These are phyloP conservation scores for Pollenia amentaria DNA, from an alignment of 2,888 invertebrate species.

Conservation along the genomic window DNA sequence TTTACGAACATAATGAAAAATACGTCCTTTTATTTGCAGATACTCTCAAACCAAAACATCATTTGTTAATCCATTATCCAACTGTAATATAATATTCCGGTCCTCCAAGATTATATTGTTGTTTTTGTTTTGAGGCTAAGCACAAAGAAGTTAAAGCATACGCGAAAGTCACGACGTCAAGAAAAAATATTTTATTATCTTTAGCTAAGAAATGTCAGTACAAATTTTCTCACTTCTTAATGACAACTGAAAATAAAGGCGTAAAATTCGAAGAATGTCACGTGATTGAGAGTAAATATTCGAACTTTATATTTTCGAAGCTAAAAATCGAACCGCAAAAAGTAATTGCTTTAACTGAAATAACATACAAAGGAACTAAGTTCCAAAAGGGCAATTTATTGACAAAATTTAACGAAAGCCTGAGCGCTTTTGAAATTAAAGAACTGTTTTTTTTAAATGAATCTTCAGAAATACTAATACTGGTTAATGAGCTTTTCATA, in stretches of 20 bases:
- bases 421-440: conserved; percentile 4
- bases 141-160: no score
- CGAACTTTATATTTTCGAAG: not conserved
- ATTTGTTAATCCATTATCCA: conserved; percentile 76
- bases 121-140: conserved; percentile 75
- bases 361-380: not conserved
- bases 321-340: not conserved
- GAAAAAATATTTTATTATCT: no score
- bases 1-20: conserved; percentile 39
- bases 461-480: conserved; percentile 8
- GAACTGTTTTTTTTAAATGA: conserved; percentile 13
- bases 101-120: conserved; percentile 74
- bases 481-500: not conserved
- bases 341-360: not conserved
- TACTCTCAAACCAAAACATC: conserved; percentile 76
- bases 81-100: conserved; percentile 74
- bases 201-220: conserved; percentile 76
- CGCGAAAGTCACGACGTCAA: no score
- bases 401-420: not conserved
- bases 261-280: not conserved
- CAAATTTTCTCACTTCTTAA: conserved; percentile 66
- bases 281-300: not conserved
- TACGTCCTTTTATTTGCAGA: conserved; percentile 37
- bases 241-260: not conserved
- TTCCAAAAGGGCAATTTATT: not conserved